Evolutionary conservation across 2,888 invertebrate species (phyloP), one percentile per base, ranked within the genome.

Genomic region (Drosophila algonquin): DNA sequence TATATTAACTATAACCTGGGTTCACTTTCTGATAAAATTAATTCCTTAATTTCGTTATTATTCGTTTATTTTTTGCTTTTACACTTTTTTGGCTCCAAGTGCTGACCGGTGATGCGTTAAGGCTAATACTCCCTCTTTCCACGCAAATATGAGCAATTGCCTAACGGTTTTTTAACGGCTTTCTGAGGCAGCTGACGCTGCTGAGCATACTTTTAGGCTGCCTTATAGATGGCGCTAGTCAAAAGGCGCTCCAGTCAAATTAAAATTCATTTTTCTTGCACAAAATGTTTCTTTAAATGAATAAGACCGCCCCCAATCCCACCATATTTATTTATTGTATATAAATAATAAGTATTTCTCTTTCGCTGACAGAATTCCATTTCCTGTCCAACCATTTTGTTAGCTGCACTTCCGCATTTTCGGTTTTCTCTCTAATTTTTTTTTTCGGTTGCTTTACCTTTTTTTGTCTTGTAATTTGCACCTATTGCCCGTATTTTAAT

Each of bases 391-490:
- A 44, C 7, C 21, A 46, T 72, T 61, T 62, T 56, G 63, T 72
- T 73, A 60, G 64, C 65, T 64, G 60, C 73, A 53, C 21, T 61
- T 58, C 55, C 44, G 61, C 21, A 30, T 71, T 67, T 78, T 69
- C 58, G 32, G 27, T 44, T 75, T 75, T 65, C 40, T 52, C 51
- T 47, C 59, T 52, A 61, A 4, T 54, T 27, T 21, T 45, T 45
- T 58, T 24, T 30, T 3, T 55, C 32, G 3, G n/a, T 21, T 50
- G 50, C 35, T 60, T 46, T 40, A 55, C 56, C 57, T 59, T 76
- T 24, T 24, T 72, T 76, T 76, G 56, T 61, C 80, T 82, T 75
- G 72, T 84, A 88, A 88, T 85, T 87, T 87, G 81, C 85, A 88
- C 84, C 81, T 87, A 80, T 87, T 76, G 81, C 6, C 14, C 40